Base-by-base conservation (phyloP, 2,113 vertebrate genomes). In the Heterocephalus glaber region DNA sequence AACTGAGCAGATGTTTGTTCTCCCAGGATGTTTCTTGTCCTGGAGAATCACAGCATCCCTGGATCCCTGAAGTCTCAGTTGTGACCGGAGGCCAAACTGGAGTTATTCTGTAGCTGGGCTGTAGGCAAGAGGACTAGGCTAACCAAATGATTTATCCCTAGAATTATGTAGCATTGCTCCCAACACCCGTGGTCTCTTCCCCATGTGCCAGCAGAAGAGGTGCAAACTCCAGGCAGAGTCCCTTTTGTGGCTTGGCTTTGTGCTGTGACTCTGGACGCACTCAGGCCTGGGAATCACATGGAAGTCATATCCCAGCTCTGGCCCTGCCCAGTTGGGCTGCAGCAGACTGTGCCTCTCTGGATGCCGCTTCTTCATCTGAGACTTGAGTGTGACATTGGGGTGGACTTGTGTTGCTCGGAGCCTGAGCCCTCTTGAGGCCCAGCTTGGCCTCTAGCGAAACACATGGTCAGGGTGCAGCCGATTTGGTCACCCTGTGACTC, bases 321-420 rank as follows among this genome's bases (percentile, higher is more conserved):
- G 20, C 12, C 41, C 19, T 22, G 3, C 5, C 68, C 3, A 0
- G 33, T 0, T 6, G 76, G 19, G 65, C 60, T 70, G 56, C 12
- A 0, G 89, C 7, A 0, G 0, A 5, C 24, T 38, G 17, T 7
- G 22, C 35, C 76, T 16, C 58, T 72, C 80, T 35, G 76, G 83
- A 19, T 38, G 44, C 65, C 6, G 2, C 1, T 80, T 90, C 56
- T 52, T n/a, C 65, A 5, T 19, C 19, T 26, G 68, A 38, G n/a
- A 35, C 38, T 10, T 0, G 1, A 11, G 49, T 11, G 4, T 2
- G 13, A 0, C 16, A 56, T 0, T 0, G 54, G 54, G 58, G 13
- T 7, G 17, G 35, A 41, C 38, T 0, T 0, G 0, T 10, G 24
- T 13, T 19, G 5, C 30, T 7, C 4, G 41, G 61, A 68, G n/a